Conservation (phyloP, 1,140 invertebrate genomes). For the Acromyrmex heyeri region DNA sequence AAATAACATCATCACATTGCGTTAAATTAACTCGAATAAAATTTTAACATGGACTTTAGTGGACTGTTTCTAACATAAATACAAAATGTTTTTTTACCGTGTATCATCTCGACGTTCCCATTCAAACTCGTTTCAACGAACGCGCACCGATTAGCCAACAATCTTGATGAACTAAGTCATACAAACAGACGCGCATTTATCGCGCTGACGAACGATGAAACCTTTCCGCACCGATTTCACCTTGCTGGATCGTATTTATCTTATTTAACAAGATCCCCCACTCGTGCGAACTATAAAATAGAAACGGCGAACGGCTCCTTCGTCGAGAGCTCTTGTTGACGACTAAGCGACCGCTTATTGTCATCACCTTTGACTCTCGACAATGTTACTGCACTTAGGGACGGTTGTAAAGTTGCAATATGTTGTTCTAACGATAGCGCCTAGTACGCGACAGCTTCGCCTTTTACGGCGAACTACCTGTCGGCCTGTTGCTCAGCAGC, state of each 20-base stretch:
- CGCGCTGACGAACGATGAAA: conserved; percentile 3
- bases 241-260: conserved; percentile 35
- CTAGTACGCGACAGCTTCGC: conserved; percentile 49
- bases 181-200: conserved; percentile 26
- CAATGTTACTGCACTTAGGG: conserved; percentile 44
- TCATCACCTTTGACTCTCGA: conserved; percentile 58
- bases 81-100: too few relatives aligned
- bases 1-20: too few relatives aligned
- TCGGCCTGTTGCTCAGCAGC: conserved; percentile 40
- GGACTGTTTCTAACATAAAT: too few relatives aligned
- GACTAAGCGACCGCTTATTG: conserved; percentile 44
- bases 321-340: conserved; percentile 23
- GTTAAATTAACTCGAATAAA: too few relatives aligned
- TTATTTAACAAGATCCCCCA: conserved; percentile 41
- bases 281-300: conserved; percentile 17
- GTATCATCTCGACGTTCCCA: conserved; percentile 13
- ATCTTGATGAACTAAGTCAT: background rate
- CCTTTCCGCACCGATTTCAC: conserved; percentile 45
- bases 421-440: conserved; percentile 6
- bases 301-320: conserved; percentile 1
- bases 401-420: conserved; percentile 60
- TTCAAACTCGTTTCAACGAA: conserved; percentile 18
- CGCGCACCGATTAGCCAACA: conserved; percentile 8
- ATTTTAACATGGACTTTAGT: too few relatives aligned
- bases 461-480: conserved; percentile 60